Percentiles rank a stretch among this genome's conserved stretches.
These are phyloP conservation scores for Semaprochilodus insignis DNA, from an alignment of 2,797 vertebrate species.

Conservation along the genomic window DNA sequence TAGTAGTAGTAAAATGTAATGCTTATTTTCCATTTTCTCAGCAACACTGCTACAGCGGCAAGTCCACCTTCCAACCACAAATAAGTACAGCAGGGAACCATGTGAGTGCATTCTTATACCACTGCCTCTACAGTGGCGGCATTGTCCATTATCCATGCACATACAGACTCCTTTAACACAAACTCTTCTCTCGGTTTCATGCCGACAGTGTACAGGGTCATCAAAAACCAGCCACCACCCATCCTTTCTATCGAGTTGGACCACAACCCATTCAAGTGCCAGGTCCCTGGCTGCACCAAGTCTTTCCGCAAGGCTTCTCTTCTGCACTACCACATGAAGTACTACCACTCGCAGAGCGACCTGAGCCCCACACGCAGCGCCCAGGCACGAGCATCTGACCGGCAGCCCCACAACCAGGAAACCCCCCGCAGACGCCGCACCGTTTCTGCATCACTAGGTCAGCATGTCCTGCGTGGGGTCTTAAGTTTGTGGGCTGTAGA, in stretches of 20 bases:
- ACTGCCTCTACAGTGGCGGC: too few relatives aligned
- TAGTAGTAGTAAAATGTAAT: too few relatives aligned
- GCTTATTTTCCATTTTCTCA: slow-evolving; percentile 52
- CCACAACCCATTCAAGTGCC: slow-evolving; percentile 95
- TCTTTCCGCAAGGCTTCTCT: slow-evolving; percentile 95
- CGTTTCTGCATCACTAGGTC: slow-evolving; percentile 80
- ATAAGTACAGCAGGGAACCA: slow-evolving; percentile 86
- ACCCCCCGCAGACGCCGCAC: slow-evolving; percentile 80
- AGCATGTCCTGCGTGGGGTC: slow-evolving; percentile 60
- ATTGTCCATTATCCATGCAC: background rate
- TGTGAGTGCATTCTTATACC: slow-evolving; percentile 68
- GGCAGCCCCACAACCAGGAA: slow-evolving; percentile 75
- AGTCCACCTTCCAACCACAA: slow-evolving; percentile 81
- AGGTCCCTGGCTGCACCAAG: slow-evolving; percentile 89
- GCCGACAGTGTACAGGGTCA: slow-evolving; percentile 80
- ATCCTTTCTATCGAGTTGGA: slow-evolving; percentile 89
- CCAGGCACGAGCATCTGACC: slow-evolving; percentile 83
- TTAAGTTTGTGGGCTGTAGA: background rate
- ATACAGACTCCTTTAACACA: background rate
- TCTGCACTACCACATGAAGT: slow-evolving; percentile 97
- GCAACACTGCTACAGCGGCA: slow-evolving; percentile 80
- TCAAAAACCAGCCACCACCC: slow-evolving; percentile 90
- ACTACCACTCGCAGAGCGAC: slow-evolving; percentile 91
- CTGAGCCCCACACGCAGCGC: slow-evolving; percentile 79
- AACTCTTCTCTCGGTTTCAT: background rate